Conservation (phyloP, 2,797 vertebrate genomes). For the Myotis findleyi region DNA sequence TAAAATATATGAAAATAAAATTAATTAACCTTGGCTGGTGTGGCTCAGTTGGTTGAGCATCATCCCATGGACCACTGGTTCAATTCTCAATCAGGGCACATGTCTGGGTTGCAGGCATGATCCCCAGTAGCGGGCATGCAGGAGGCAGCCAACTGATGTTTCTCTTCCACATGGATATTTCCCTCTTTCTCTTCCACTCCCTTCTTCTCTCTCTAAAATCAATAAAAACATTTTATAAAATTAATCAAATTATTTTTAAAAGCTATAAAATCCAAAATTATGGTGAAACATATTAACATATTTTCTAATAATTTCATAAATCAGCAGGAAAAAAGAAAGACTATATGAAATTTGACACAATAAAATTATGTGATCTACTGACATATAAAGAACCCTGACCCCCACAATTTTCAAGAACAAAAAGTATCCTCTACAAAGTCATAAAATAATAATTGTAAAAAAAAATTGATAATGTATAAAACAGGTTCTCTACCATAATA, state of each 20-base stretch:
- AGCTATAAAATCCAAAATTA: conserved; percentile 1
- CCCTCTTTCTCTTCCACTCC: too few relatives aligned
- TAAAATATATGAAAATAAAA: neutral
- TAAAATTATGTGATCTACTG: neutral
- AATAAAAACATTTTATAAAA: neutral
- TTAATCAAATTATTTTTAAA: neutral
- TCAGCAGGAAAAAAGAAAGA: neutral
- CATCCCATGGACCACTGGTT: too few relatives aligned
- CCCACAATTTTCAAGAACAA: conserved; percentile 2
- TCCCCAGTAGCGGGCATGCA: too few relatives aligned
- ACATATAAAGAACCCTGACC: neutral
- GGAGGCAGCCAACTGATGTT: too few relatives aligned
- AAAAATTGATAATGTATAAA: neutral
- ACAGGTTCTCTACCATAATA: neutral
- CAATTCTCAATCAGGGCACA: too few relatives aligned
- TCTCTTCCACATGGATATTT: too few relatives aligned
- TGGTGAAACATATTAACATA: neutral
- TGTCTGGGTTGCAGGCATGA: too few relatives aligned
- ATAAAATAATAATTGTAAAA: neutral
- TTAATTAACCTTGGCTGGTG: too few relatives aligned
- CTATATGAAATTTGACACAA: neutral
- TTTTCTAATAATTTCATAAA: conserved; percentile 13
- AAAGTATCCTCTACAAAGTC: neutral
- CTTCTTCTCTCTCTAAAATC: too few relatives aligned
- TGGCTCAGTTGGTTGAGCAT: too few relatives aligned